Conservation (phyloP, 2,888 invertebrate genomes). For the Xylocampa areola region DNA sequence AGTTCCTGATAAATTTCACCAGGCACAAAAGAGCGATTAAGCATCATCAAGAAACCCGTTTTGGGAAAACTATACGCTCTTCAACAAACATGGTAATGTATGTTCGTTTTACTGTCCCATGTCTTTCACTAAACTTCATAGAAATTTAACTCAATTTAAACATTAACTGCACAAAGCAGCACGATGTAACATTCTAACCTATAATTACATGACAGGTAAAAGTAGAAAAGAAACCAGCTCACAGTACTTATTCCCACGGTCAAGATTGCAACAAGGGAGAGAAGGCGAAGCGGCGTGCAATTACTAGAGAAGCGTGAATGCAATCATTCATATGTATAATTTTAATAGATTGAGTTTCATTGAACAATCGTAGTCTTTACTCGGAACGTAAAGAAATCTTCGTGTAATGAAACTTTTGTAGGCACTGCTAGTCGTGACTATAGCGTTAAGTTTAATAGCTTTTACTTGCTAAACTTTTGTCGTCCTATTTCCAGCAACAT, state of each 20-base stretch:
- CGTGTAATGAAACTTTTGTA: constrained; percentile 23
- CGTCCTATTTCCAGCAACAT: background rate
- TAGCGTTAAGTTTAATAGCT: constrained; percentile 11
- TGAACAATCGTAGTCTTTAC: constrained; percentile 28
- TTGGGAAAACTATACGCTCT: too few species aligned
- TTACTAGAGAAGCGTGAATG: constrained; percentile 58
- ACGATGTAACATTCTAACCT: constrained; percentile 52
- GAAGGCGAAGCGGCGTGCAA: constrained; percentile 53
- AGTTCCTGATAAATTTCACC: too few species aligned
- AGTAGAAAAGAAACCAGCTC: constrained; percentile 73
- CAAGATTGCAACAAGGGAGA: constrained; percentile 71
- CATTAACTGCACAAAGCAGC: constrained; percentile 43
- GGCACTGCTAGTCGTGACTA: constrained; percentile 10
- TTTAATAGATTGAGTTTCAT: constrained; percentile 47
- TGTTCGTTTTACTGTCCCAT: too few species aligned
- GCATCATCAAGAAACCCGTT: too few species aligned
- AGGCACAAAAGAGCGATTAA: too few species aligned
- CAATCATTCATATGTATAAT: constrained; percentile 52
- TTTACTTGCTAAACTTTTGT: constrained; percentile 12
- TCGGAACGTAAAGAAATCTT: constrained; percentile 17
- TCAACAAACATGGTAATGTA: too few species aligned
- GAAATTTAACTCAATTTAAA: constrained; percentile 14
- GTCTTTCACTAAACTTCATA: background rate
- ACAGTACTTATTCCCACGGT: constrained; percentile 77
- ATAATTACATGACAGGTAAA: constrained; percentile 70